phyloP scores from a whole-genome alignment of 1,140 invertebrate species.

The Atta texana region DNA sequence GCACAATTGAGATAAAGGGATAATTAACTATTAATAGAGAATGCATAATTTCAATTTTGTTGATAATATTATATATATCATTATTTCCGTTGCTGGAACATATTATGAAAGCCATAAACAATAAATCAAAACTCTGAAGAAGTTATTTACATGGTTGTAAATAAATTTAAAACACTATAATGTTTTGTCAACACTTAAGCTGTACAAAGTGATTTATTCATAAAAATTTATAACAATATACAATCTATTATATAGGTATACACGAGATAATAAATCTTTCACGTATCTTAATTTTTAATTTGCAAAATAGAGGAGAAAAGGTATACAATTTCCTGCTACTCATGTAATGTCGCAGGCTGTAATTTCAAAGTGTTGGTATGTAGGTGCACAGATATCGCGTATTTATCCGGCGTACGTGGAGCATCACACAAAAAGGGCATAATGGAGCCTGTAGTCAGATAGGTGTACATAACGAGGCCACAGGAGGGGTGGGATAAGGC shows the following conservation, averaged over 20 bases:
- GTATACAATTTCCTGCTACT: background rate
- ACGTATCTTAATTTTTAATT: slow-evolving; percentile 17
- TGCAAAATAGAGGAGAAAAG: background rate
- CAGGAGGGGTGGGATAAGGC: slow-evolving; percentile 67
- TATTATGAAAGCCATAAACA: background rate
- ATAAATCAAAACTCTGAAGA: background rate
- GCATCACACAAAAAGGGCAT: slow-evolving; percentile 83
- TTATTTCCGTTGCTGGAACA: background rate
- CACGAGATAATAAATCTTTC: background rate
- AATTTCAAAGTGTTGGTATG: slow-evolving; percentile 31
- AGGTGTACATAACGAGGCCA: slow-evolving; percentile 85
- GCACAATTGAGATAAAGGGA: background rate
- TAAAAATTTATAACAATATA: slow-evolving; percentile 16
- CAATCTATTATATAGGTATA: slow-evolving; percentile 9
- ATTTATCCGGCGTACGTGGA: slow-evolving; percentile 74
- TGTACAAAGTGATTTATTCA: background rate
- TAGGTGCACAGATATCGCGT: slow-evolving; percentile 60
- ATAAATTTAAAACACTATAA: background rate
- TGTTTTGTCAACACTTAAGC: background rate
- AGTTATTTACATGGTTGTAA: background rate
- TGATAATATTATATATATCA: background rate
- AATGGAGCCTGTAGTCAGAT: slow-evolving; percentile 82
- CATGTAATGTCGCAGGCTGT: background rate
- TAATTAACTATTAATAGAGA: slow-evolving; percentile 30
- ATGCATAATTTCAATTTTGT: background rate